Evolutionary conservation across 2,888 invertebrate species (phyloP), one percentile per base, ranked within the genome.

Genomic region (Vanessa cardui): DNA sequence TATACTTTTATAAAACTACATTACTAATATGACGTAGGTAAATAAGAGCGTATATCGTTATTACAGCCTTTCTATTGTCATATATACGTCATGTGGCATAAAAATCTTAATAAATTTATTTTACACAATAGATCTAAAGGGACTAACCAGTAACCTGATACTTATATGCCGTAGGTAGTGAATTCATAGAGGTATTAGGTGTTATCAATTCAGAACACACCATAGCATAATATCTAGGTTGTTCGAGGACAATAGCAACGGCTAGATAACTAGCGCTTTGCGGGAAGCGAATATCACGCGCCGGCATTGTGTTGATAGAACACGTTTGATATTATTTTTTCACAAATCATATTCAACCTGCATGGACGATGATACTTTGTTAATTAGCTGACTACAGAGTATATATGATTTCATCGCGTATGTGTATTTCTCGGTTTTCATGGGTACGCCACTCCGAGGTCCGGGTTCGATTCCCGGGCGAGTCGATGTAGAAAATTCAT

Each of bases 181-280:
- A 39, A 58, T 59, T 59, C 52, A 60, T 52, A 45, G 59, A 44
- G 59, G 45, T 45, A 65, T 46, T 56, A 49, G 26, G 60, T 62
- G 56, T 58, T 68, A 70, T 64, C 70, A 68, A 68, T 68, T 64
- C 70, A 68, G 68, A 56, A 46, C 62, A 58, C 62, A 62, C 63
- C 62, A 63, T 69, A 62, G 58, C 33, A 49, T 64, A 58, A 44
- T 66, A 66, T 66, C 63, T 69, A 69, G 66, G 60, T 46, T 49
- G 56, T 56, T 61, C 62, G 49, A 58, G 58, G 64, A 49, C 69
- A 66, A 54, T 54, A 33, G 31, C 69, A 58, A 66, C 31, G 45
- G 62, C 44, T 45, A 60, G 66, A 59, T 61, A 68, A 61, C 45
- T 60, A 66, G 60, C 31, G 62, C 59, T 67, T 58, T 56, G 49